Evolutionary conservation across 2,797 vertebrate genomes (phyloP), one percentile per base, ranked within the genome.

Genomic region (Karalla daura): DNA sequence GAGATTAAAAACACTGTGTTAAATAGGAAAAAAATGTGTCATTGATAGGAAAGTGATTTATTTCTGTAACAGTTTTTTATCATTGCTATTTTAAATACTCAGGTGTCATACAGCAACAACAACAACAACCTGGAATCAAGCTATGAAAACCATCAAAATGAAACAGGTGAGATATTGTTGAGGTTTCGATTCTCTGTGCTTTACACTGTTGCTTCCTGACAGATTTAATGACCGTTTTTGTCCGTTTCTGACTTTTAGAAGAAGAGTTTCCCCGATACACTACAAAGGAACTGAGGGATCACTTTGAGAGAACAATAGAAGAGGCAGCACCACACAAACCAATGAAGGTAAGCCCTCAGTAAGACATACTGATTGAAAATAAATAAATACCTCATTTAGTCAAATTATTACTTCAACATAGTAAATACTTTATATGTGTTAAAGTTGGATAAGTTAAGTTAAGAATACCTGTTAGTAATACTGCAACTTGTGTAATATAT

Each of bases 281-380:
- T 13, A 94, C 96, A 33, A 95, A 96, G 85, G 92, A 96, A 86
- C 94, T 99, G 87, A 96, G 96, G 74, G 86, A 95, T 79, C 96
- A 90, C 43, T 98, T 96, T 94, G 98, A 99, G 89, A 97, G 90
- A 91, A 93, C 95, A 77, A 93, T 93, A 78, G 96, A 96, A 64
- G 93, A 94, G 63, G 88, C 90, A 55, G 80, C 87, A 24, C 75
- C 95, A 77, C 91, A 91, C 72, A 99, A 96, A 87, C 90, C 92
- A 84, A 84, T 95, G 46, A 98, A 96, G 95, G 98, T 99, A 92
- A 84, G 67, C 2, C n/a, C n/a, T n/a, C n/a, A n/a, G n/a, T n/a
- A n/a, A n/a, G n/a, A n/a, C n/a, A n/a, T n/a, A n/a, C n/a, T n/a
- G n/a, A n/a, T n/a, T n/a, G n/a, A n/a, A n/a, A n/a, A n/a, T n/a